Percentiles rank a stretch among this genome's conserved stretches.
These are phyloP conservation scores for Ornithoptera priamus DNA, from an alignment of 2,888 invertebrate species.

Conservation along the genomic window DNA sequence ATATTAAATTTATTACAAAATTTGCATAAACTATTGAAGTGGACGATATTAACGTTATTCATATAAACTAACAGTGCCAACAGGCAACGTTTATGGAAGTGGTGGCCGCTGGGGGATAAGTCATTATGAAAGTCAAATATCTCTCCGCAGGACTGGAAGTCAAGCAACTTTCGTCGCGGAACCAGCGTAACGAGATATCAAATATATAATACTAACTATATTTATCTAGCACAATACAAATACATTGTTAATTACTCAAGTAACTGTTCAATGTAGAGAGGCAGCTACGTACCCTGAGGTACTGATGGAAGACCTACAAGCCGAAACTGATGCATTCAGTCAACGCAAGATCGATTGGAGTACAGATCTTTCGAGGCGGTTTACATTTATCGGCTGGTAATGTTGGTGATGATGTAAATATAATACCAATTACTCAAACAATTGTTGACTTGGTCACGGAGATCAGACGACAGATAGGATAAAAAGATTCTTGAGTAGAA, in stretches of 20 bases:
- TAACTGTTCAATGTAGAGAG: too few species aligned
- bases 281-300: too few species aligned
- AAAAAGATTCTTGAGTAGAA: too few species aligned
- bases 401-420: too few species aligned
- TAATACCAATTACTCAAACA: too few species aligned
- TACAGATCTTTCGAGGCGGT: too few species aligned
- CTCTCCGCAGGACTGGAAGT: conserved; percentile 21
- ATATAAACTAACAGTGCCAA: conserved; percentile 24
- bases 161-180: conserved; percentile 18
- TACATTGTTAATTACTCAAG: conserved; percentile 6
- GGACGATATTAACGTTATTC: conserved; percentile 24
- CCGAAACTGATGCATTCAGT: too few species aligned
- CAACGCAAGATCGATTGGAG: too few species aligned
- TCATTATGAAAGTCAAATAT: conserved; percentile 31
- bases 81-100: conserved; percentile 21
- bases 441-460: too few species aligned
- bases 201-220: conserved; percentile 3
- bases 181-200: conserved; percentile 24
- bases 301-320: too few species aligned
- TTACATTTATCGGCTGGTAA: too few species aligned
- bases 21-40: conserved; percentile 21
- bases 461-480: too few species aligned
- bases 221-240: conserved; percentile 20
- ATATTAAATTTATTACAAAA: neutral
- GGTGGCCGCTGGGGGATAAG: conserved; percentile 23